Evolutionary conservation across 2,113 vertebrate genomes (phyloP).

Genomic region (Ailurus styani): DNA sequence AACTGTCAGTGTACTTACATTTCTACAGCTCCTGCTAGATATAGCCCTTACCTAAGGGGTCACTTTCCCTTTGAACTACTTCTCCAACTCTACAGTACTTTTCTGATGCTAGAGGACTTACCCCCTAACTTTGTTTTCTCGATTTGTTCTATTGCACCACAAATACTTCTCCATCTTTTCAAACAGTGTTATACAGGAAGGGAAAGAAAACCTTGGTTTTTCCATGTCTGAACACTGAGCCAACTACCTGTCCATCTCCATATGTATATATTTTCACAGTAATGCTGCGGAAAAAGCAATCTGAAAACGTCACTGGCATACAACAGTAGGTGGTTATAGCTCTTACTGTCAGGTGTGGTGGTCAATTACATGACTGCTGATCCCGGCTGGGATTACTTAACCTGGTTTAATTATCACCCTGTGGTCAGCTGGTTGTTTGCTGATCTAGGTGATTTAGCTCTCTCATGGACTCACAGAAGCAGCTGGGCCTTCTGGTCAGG

Average conservation of each 20-base stretch:
- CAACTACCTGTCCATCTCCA: neutral
- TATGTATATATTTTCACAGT: neutral
- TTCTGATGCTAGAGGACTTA: neutral
- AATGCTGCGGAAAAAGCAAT: neutral
- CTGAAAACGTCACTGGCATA: neutral
- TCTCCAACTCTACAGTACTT: neutral
- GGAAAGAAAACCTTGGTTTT: neutral
- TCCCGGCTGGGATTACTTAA: neutral
- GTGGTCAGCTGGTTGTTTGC: neutral
- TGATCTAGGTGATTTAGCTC: neutral
- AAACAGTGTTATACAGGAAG: neutral
- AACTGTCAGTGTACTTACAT: accelerated
- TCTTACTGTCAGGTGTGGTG: neutral
- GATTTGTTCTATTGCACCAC: neutral
- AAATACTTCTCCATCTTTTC: neutral
- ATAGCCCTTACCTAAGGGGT: neutral
- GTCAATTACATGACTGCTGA: neutral
- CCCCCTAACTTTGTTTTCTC: neutral
- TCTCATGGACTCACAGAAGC: neutral
- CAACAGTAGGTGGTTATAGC: neutral
- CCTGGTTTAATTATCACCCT: neutral
- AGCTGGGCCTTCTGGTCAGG: neutral
- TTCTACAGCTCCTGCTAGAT: neutral
- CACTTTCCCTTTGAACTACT: neutral
- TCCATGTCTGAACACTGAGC: neutral